Conservation (phyloP, 2,888 invertebrate species). For the Phaonia tiefii region DNA sequence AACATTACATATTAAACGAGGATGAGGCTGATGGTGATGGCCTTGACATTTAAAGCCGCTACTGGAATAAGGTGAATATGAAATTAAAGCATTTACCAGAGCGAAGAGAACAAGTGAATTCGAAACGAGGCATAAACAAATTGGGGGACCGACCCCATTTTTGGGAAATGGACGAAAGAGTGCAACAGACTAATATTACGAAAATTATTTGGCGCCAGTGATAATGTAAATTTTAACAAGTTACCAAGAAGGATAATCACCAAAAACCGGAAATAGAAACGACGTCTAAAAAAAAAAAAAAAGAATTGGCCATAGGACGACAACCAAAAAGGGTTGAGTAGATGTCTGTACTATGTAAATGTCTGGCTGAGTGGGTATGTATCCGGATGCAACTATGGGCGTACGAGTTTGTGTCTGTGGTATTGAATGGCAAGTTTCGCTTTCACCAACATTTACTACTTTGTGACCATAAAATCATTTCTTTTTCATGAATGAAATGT, state of each 20-base stretch:
- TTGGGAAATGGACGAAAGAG: background rate
- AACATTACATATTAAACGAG: too few species aligned
- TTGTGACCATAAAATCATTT: too few species aligned
- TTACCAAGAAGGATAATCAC: slow-evolving; percentile 22
- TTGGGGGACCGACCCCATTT: background rate
- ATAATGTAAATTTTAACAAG: slow-evolving; percentile 25
- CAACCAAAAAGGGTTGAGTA: background rate
- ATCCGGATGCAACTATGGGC: background rate
- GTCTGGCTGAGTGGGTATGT: background rate
- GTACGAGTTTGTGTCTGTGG: background rate
- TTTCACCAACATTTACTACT: background rate
- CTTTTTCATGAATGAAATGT: slow-evolving; percentile 20
- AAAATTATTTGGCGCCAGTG: slow-evolving; percentile 52
- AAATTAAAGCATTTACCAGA: slow-evolving; percentile 30
- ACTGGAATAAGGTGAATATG: slow-evolving; percentile 15
- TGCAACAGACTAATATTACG: background rate
- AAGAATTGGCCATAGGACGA: background rate
- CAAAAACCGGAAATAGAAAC: slow-evolving; percentile 20
- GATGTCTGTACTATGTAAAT: background rate
- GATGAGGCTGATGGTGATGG: too few species aligned
- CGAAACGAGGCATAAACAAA: background rate
- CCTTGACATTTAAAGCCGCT: slow-evolving; percentile 44
- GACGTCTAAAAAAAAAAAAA: background rate
- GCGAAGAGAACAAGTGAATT: background rate
- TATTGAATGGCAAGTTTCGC: background rate